A percentile compares a stretch with the other conserved stretches of the same genome.
These are phyloP conservation scores for Holotrichia oblita DNA, from an alignment of 1,140 invertebrate species.

Conservation along the genomic window DNA sequence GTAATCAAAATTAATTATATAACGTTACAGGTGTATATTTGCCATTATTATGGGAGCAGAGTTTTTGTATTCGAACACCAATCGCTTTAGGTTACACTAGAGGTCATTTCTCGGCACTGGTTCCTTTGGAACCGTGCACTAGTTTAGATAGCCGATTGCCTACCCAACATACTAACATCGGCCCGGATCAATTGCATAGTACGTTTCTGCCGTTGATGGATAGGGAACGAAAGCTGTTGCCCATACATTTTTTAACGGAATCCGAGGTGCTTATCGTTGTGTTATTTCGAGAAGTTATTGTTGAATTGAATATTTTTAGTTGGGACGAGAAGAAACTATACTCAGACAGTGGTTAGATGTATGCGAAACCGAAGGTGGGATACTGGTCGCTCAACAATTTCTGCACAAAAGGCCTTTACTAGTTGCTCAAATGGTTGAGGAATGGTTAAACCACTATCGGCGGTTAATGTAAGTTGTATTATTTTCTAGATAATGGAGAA, in stretches of 20 bases:
- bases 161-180: conserved; percentile 53
- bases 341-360: conserved; percentile 92
- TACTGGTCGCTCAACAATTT: conserved; percentile 84
- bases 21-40: conserved; percentile 84
- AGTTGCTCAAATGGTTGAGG: conserved; percentile 95
- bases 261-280: conserved; percentile 74
- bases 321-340: conserved; percentile 85
- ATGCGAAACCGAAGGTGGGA: conserved; percentile 84
- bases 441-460: conserved; percentile 96
- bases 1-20: neutral
- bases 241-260: conserved; percentile 90
- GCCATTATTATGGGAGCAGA: conserved; percentile 93
- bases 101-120: conserved; percentile 94
- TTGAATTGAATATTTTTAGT: conserved; percentile 62
- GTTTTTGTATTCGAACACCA: conserved; percentile 92
- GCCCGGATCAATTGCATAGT: conserved; percentile 62
- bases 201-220: conserved; percentile 88
- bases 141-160: conserved; percentile 63
- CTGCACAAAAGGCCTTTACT: conserved; percentile 85
- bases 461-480: conserved; percentile 78
- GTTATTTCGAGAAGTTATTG: neutral
- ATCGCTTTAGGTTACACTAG: conserved; percentile 93
- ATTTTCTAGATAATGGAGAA: neutral
- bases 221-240: conserved; percentile 87
- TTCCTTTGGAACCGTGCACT: conserved; percentile 84